These are phyloP conservation scores for Phania funesta DNA, from an alignment of 2,888 invertebrate genomes.

Conservation along the genomic window DNA sequence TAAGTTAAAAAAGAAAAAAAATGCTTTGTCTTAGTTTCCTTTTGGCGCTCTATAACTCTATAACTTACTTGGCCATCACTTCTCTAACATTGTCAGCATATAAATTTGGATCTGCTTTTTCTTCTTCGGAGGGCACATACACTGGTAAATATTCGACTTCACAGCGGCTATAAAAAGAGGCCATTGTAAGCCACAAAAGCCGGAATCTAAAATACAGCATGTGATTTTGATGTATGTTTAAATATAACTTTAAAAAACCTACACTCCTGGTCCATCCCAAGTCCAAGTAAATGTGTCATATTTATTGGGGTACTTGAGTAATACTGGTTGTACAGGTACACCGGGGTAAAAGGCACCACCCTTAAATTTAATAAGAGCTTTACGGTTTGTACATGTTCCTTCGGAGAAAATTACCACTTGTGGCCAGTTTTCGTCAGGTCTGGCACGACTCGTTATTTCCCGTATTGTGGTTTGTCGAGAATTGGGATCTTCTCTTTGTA, in stretches of 20 bases:
- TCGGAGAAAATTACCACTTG: conserved; percentile 96
- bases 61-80: conserved; percentile 92
- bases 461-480: conserved; percentile 94
- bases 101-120: conserved; percentile 91
- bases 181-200: conserved; percentile 92
- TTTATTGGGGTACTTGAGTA: conserved; percentile 94
- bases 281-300: conserved; percentile 95
- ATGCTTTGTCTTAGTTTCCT: too few species aligned
- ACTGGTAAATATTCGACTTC: conserved; percentile 97
- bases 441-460: conserved; percentile 92
- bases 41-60: too few species aligned
- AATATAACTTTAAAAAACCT: conserved; percentile 81
- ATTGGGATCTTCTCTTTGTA: conserved; percentile 95
- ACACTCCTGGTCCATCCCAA: conserved; percentile 97
- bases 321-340: conserved; percentile 96
- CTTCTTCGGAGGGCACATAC: conserved; percentile 92
- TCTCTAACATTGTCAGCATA: conserved; percentile 94
- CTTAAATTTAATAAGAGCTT: conserved; percentile 93
- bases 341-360: conserved; percentile 97
- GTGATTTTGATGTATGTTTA: not conserved
- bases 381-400: conserved; percentile 97
- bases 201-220: conserved; percentile 83
- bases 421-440: conserved; percentile 93
- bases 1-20: conserved; percentile 71
- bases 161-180: conserved; percentile 92